Evolutionary conservation across 1,140 invertebrate species (phyloP), one percentile per base, ranked within the genome.

Genomic region (Mycetomoellerius zeteki): DNA sequence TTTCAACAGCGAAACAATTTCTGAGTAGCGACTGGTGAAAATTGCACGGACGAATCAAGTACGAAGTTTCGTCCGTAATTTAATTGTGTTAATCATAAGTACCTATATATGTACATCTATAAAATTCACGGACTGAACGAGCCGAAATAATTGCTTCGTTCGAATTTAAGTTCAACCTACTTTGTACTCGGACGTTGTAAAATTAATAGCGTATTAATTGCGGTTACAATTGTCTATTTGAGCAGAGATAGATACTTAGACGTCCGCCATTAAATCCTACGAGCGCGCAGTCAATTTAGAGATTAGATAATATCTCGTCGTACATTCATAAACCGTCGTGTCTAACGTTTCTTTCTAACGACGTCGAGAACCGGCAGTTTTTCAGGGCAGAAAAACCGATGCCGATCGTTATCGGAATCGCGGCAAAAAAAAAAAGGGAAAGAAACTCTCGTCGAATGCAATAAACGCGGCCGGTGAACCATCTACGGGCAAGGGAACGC

Each of bases 161-260:
- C 27, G 6, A 62, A 62, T 43, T 43, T 62, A 43, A 6, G 10
- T 43, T 43, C 21, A 43, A 24, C n/a, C 62, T 24, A 81, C 64
- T 43, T 81, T 71, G 64, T 71, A 19, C 21, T 12, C 24, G 21
- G 24, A 16, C 14, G 16, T 73, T n/a, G n/a, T 54, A 62, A 84
- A 84, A 84, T 60, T 50, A 73, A 58, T 52, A 56, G 67, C 37
- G 54, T 30, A 58, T 50, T 82, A 82, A 82, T 82, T 62, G 50
- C 24, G 8, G 4, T 60, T 47, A n/a, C n/a, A 54, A 52, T 73
- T 47, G 30, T 82, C 54, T 82, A 27, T 58, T 33, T 3, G 1
- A 7, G 24, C 27, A 10, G n/a, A 43, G 37, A 43, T 30, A 30
- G 1, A 27, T 27, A 60, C 27, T 69, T 43, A 12, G 21, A 71